These are phyloP conservation scores for Oxyruncus cristatus DNA, from an alignment of 2,113 vertebrate species.

Conservation along the genomic window DNA sequence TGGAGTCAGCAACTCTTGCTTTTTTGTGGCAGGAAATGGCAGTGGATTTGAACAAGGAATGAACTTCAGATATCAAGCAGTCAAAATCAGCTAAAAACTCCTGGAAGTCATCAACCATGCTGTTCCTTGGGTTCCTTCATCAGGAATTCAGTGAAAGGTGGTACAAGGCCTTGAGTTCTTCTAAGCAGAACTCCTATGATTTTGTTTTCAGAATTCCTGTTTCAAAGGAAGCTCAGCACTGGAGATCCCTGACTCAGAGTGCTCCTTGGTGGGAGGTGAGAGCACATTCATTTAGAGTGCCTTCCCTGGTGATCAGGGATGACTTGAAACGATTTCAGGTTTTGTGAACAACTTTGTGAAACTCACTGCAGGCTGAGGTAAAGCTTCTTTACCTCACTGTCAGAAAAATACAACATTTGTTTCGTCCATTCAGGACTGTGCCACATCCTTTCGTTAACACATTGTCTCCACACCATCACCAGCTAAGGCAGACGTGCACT, in stretches of 20 bases:
- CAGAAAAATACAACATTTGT: not conserved
- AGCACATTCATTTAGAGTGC: not conserved
- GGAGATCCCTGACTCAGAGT: not conserved
- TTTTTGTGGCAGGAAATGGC: not conserved
- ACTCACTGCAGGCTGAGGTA: not conserved
- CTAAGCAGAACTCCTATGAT: not conserved
- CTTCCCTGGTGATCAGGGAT: not conserved
- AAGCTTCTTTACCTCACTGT: not conserved
- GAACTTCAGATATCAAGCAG: not conserved
- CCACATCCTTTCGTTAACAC: not conserved
- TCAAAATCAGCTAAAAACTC: not conserved
- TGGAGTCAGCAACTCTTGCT: not conserved
- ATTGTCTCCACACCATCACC: accelerated
- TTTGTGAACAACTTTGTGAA: not conserved
- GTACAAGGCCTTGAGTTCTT: not conserved
- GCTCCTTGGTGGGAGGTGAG: not conserved
- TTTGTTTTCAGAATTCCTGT: not conserved
- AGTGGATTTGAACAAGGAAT: not conserved
- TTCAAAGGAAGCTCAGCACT: not conserved
- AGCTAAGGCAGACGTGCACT: not conserved
- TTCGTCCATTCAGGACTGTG: not conserved
- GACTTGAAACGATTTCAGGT: not conserved
- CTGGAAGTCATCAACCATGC: not conserved
- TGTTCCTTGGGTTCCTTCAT: not conserved
- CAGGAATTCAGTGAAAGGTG: not conserved